Evolutionary conservation across 2,113 vertebrate genomes (phyloP).

Genomic region (Amphiprion percula): DNA sequence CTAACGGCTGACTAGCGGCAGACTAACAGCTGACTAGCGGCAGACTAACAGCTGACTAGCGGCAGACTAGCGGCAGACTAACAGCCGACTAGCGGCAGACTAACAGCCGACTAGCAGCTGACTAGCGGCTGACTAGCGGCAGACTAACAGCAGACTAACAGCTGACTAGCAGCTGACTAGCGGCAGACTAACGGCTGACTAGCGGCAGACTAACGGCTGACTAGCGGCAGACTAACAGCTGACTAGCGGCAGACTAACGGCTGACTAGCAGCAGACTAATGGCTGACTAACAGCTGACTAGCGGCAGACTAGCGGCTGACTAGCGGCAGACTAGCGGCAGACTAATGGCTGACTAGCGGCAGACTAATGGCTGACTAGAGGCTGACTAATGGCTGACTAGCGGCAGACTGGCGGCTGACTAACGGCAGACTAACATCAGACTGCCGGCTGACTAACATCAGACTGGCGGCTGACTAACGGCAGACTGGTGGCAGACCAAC

Average conservation of each 20-base stretch:
- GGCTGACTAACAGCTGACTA: background rate
- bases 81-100: background rate
- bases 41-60: constrained; percentile 3
- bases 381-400: no score
- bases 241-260: background rate
- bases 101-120: background rate
- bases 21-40: background rate
- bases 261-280: no score
- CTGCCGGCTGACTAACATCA: constrained; percentile 8
- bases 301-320: background rate
- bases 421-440: background rate
- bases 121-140: background rate
- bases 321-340: background rate
- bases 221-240: background rate
- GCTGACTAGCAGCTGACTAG: constrained; percentile 10
- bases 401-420: background rate
- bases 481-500: background rate
- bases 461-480: background rate
- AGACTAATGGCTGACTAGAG: no score
- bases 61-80: background rate
- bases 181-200: background rate
- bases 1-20: no score
- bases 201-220: background rate
- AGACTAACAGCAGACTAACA: no score
- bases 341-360: constrained; percentile 1